These are phyloP conservation scores for Coilia nasus DNA, from an alignment of 2,797 vertebrate species.

Conservation along the genomic window DNA sequence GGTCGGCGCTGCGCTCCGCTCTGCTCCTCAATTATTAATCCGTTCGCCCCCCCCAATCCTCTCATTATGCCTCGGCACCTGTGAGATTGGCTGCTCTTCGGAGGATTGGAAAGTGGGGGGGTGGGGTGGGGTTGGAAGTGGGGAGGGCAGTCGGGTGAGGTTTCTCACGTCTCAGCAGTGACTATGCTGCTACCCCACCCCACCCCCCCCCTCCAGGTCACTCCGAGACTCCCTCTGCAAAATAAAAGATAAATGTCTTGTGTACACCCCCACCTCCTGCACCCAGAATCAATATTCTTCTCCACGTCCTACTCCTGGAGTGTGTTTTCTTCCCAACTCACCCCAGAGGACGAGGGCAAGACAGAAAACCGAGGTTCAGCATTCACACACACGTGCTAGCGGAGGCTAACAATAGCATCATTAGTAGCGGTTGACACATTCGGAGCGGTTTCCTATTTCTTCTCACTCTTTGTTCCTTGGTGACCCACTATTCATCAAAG, in stretches of 20 bases:
- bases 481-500: conserved; percentile 38
- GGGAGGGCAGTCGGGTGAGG: not conserved
- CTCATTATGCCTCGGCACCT: conserved; percentile 65
- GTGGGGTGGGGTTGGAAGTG: not conserved
- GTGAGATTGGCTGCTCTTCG: conserved; percentile 31
- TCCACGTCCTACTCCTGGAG: conserved; percentile 55
- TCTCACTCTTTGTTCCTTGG: conserved; percentile 45
- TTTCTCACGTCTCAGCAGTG: not conserved
- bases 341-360: conserved; percentile 40
- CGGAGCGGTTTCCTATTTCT: not conserved
- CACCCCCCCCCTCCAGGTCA: conserved; percentile 1
- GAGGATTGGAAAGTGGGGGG: conserved; percentile 3
- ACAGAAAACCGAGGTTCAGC: conserved; percentile 33
- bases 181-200: not conserved
- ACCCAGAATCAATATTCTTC: conserved; percentile 68
- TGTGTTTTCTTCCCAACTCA: not conserved
- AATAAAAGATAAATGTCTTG: conserved; percentile 59
- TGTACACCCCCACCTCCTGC: not conserved
- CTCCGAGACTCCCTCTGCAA: conserved; percentile 53
- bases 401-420: conserved; percentile 24
- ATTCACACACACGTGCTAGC: conserved; percentile 47
- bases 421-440: conserved; percentile 15
- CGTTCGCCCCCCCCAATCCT: conserved; percentile 45
- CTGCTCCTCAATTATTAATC: conserved; percentile 66
- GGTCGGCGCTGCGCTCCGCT: no score